These are phyloP conservation scores for Megamerina dolium DNA, from an alignment of 2,888 invertebrate genomes.

Conservation along the genomic window DNA sequence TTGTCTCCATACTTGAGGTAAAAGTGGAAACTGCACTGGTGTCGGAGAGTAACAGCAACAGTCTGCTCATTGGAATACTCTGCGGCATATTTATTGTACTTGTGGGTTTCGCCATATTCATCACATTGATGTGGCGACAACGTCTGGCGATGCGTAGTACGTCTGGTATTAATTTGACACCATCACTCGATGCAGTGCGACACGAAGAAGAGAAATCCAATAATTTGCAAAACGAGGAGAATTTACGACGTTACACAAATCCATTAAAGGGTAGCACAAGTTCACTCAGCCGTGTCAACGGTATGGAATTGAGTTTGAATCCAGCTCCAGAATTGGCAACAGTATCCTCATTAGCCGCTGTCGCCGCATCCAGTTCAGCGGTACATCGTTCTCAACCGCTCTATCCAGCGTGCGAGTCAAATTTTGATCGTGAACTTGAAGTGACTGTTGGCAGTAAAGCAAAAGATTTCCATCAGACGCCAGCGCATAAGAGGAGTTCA, in stretches of 20 bases:
- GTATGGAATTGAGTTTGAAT: constrained; percentile 51
- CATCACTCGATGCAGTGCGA: constrained; percentile 56
- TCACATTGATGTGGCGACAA: constrained; percentile 55
- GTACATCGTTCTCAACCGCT: constrained; percentile 47
- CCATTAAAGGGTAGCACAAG: constrained; percentile 61
- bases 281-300: constrained; percentile 52
- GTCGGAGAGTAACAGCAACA: constrained; percentile 42
- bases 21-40: constrained; percentile 66
- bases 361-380: constrained; percentile 46
- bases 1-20: constrained; percentile 70
- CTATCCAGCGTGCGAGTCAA: constrained; percentile 45
- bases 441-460: constrained; percentile 28
- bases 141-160: constrained; percentile 52
- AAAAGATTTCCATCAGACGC: constrained; percentile 30
- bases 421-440: constrained; percentile 48
- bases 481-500: constrained; percentile 52
- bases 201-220: constrained; percentile 85
- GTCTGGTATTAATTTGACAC: constrained; percentile 54
- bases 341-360: constrained; percentile 46
- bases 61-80: constrained; percentile 48
- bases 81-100: constrained; percentile 49
- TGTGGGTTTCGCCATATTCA: constrained; percentile 49
- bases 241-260: constrained; percentile 75
- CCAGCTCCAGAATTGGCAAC: constrained; percentile 43
- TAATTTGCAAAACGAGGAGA: constrained; percentile 86